Evolutionary conservation across 2,888 invertebrate species (phyloP).

Genomic region (Orgyia antiqua): DNA sequence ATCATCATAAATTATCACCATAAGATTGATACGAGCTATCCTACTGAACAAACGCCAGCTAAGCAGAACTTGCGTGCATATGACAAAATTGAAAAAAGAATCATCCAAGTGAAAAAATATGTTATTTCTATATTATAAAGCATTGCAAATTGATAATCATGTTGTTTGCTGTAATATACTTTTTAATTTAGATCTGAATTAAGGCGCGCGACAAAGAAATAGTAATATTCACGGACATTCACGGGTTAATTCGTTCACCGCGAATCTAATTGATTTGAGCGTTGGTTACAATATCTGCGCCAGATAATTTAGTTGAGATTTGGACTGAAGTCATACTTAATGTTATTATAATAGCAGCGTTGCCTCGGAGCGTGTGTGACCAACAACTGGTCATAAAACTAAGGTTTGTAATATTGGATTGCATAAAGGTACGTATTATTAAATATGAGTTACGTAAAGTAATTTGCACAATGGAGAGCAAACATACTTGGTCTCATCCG

Average conservation of each 20-base stretch:
- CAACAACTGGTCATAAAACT: not conserved
- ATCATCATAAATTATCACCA: no score
- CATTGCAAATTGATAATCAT: no score
- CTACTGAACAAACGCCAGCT: no score
- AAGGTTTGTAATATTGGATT: slow-evolving; percentile 4
- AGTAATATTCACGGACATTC: not conserved
- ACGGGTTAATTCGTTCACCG: not conserved
- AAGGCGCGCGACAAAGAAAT: not conserved
- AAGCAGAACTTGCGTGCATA: no score
- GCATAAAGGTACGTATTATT: slow-evolving; percentile 6
- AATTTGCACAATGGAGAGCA: slow-evolving; percentile 6
- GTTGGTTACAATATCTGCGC: not conserved
- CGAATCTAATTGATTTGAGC: not conserved
- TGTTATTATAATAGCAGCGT: no score
- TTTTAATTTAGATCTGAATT: not conserved
- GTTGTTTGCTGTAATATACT: no score
- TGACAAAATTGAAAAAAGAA: no score
- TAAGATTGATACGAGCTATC: no score
- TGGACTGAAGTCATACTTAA: no score
- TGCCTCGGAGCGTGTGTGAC: no score
- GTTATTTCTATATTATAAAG: no score
- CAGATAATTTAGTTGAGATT: not conserved
- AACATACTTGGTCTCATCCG: slow-evolving; percentile 21
- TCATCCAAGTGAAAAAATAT: no score
- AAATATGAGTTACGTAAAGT: slow-evolving; percentile 4